Conservation (phyloP, 2,888 invertebrate genomes). For the Ligdia adustata region DNA sequence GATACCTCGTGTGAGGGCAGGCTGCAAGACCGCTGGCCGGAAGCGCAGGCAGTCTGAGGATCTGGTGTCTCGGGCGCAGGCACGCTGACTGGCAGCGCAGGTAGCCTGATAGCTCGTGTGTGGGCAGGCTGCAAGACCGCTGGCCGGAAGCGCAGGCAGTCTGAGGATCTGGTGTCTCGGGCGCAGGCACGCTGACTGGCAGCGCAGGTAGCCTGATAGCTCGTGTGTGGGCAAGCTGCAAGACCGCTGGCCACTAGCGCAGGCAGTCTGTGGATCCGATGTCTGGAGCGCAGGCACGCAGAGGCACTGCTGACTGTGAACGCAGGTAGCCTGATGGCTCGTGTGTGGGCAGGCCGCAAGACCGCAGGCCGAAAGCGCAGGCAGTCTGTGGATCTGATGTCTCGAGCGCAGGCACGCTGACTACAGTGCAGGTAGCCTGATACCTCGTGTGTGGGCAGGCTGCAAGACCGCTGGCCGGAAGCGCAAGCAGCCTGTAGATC, state of each 20-base stretch:
- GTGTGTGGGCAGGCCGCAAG: too few relatives aligned
- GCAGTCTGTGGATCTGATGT: neutral
- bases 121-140: neutral
- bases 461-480: neutral
- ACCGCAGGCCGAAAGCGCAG: too few relatives aligned
- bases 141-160: neutral
- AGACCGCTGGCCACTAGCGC: neutral
- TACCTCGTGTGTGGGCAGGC: neutral
- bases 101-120: too few relatives aligned
- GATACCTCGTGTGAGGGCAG: too few relatives aligned
- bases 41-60: constrained; percentile 1
- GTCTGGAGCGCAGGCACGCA: too few relatives aligned
- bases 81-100: too few relatives aligned
- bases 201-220: neutral
- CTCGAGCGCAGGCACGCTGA: neutral
- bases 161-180: neutral
- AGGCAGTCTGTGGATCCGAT: too few relatives aligned
- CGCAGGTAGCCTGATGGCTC: neutral
- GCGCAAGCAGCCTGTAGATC: too few relatives aligned
- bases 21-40: too few relatives aligned
- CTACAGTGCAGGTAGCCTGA: neutral
- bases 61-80: too few relatives aligned
- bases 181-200: too few relatives aligned
- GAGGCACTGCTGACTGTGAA: neutral
- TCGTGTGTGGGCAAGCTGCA: too few relatives aligned